Evolutionary conservation across 2,113 vertebrate genomes (phyloP).

Genomic region (Struthidea cinerea): DNA sequence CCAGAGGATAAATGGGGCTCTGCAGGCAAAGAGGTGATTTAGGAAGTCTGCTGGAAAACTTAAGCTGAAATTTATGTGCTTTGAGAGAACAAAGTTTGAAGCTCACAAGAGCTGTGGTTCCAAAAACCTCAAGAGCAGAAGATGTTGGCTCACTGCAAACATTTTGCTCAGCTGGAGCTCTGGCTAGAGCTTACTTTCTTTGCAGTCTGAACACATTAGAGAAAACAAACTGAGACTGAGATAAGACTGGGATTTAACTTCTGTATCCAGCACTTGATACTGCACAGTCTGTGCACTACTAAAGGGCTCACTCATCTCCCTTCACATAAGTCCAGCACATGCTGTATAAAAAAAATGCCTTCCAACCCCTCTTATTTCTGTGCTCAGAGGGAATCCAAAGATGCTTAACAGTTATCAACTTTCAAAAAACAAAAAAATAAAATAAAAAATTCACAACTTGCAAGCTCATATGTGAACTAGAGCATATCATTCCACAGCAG

Average conservation of each 20-base stretch:
- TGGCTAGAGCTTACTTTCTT: neutral
- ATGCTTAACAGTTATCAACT: neutral
- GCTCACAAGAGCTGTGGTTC: neutral
- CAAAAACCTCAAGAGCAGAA: neutral
- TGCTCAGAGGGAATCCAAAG: neutral
- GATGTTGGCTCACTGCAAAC: neutral
- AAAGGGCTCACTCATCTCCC: neutral
- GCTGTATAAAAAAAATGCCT: neutral
- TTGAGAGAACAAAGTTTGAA: neutral
- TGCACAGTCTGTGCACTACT: neutral
- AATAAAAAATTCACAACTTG: neutral
- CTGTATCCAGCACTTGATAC: neutral
- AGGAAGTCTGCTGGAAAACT: slow-evolving; percentile 7
- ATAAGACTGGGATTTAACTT: neutral
- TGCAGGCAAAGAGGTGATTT: neutral
- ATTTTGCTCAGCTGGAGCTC: neutral
- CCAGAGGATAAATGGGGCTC: neutral
- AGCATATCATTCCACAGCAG: neutral
- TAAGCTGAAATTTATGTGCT: neutral
- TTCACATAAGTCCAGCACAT: neutral
- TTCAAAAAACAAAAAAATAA: neutral
- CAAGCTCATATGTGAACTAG: neutral
- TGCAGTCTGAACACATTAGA: neutral
- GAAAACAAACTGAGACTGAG: neutral
- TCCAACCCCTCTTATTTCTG: neutral